phyloP scores from a whole-genome alignment of 2,888 invertebrate genomes.

The Ichneumoninae sp. region DNA sequence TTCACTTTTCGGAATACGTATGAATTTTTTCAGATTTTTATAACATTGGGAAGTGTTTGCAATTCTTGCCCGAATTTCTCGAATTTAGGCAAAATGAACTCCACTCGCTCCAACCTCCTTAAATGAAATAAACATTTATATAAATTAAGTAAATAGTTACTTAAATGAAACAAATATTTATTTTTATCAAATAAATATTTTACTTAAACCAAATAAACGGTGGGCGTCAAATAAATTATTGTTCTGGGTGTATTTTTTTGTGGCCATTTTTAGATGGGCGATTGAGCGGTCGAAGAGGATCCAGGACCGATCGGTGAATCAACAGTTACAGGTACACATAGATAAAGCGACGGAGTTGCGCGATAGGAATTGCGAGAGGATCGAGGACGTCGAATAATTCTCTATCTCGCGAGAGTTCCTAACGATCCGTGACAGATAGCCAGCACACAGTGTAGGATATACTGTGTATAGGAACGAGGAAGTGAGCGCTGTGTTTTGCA shows the following conservation, averaged over 20 bases:
- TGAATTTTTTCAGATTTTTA: too few species aligned
- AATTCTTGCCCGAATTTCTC: too few species aligned
- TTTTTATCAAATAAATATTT: too few species aligned
- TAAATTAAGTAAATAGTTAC: too few species aligned
- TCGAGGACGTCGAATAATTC: slow-evolving; percentile 66
- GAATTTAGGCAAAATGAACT: too few species aligned
- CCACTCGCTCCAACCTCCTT: too few species aligned
- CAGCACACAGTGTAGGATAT: slow-evolving; percentile 25
- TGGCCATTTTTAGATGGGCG: background rate
- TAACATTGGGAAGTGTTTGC: too few species aligned
- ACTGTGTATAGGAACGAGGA: slow-evolving; percentile 58
- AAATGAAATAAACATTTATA: too few species aligned
- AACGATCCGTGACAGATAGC: slow-evolving; percentile 77
- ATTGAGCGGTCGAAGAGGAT: background rate
- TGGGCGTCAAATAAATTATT: background rate
- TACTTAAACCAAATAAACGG: too few species aligned
- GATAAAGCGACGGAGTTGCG: slow-evolving; percentile 52
- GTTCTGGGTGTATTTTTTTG: background rate
- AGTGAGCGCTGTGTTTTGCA: slow-evolving; percentile 65
- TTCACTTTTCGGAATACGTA: too few species aligned
- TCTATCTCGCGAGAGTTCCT: slow-evolving; percentile 67
- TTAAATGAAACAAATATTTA: too few species aligned
- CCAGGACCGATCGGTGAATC: slow-evolving; percentile 56
- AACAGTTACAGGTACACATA: slow-evolving; percentile 31
- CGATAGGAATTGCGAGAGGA: slow-evolving; percentile 57